A percentile compares a stretch with the other conserved stretches of the same genome.
phyloP scores from a whole-genome alignment of 2,113 vertebrate species.

The Tetraodon nigroviridis region DNA sequence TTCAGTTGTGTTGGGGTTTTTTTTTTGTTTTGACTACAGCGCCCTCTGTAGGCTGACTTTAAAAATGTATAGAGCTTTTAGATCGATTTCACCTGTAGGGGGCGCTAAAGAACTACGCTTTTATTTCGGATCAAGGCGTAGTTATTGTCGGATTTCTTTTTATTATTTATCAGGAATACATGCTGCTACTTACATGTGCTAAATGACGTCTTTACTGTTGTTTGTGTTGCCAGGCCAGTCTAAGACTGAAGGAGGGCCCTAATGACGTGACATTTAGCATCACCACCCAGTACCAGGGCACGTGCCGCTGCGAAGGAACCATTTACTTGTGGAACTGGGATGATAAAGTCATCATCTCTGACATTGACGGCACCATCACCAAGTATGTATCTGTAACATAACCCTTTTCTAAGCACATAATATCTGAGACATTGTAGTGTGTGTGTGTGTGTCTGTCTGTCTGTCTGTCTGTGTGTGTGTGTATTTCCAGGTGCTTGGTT shows the following conservation, averaged over 20 bases:
- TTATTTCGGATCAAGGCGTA: neutral
- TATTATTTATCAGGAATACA: slow-evolving; percentile 1
- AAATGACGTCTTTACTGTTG: slow-evolving; percentile 5
- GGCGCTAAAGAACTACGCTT: slow-evolving; percentile 40
- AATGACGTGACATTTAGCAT: slow-evolving; percentile 97
- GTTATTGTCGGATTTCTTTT: neutral
- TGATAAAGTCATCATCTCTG: slow-evolving; percentile 94
- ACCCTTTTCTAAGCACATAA: neutral
- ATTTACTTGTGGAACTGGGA: slow-evolving; percentile 99
- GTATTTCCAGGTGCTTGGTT: too few species aligned
- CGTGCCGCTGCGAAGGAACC: slow-evolving; percentile 93
- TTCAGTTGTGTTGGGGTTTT: neutral
- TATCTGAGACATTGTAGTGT: neutral
- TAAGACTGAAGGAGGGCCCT: slow-evolving; percentile 90
- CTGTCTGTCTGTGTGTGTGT: too few species aligned
- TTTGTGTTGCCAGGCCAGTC: slow-evolving; percentile 76
- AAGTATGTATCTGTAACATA: slow-evolving; percentile 75
- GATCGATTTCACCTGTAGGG: slow-evolving; percentile 32
- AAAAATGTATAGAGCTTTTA: neutral
- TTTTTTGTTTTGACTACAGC: slow-evolving; percentile 25
- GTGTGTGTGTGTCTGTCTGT: too few species aligned
- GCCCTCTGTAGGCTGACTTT: slow-evolving; percentile 53
- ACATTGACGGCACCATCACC: slow-evolving; percentile 98
- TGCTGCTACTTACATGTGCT: neutral
- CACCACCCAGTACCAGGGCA: slow-evolving; percentile 97